Base-by-base conservation (phyloP, 1,140 invertebrate genomes). In the Anastatus disparis region DNA sequence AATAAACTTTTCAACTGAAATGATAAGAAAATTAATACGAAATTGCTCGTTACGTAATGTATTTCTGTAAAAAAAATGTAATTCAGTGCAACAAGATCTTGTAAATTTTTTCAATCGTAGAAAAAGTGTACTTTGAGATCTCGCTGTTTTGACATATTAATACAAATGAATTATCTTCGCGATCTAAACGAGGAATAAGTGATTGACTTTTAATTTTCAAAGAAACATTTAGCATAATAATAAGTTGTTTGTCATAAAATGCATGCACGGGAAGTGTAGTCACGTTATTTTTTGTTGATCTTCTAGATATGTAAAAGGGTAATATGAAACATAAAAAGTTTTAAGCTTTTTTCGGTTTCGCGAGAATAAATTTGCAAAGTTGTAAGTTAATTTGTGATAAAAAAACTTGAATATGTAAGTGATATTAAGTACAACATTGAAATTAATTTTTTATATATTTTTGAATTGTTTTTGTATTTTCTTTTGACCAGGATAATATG, bases 191-290 rank as follows among this genome's bases (percentile, higher is more conserved):
- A 38, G 35, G 12, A 29, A 65, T 17, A 55, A 29, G 1, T 44
- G 35, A 65, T 8, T 44, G 48, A 53, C 15, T 17, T 65, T 65
- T 55, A 40, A 65, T 35, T 35, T 27, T 29, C 8, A 65, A 22
- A 8, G 29, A 40, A 10, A 20, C 17, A 22, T 35, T 66, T 44
- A 24, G 17, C 17, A 56, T 66, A 44, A 56, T 65, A 56, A 53
- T 53, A 66, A 44, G 35, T 56, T 56, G 38, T 56, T 56, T 44
- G 20, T 56, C 53, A 40, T 46, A 56, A 58, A n/a, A n/a, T 24
- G 9, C 27, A 55, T 10, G 44, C 63, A 55, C 24, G 35, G 31
- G 55, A 53, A 7, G 27, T 46, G 9, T 3, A 8, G 26, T 56
- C 10, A 17, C n/a, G n/a, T 10, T 42, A 56, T 55, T 42, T 65